Percentiles rank a stretch among this genome's conserved stretches.
These are phyloP conservation scores for Odontamblyopus lacepedii DNA, from an alignment of 2,797 vertebrate species.

Conservation along the genomic window DNA sequence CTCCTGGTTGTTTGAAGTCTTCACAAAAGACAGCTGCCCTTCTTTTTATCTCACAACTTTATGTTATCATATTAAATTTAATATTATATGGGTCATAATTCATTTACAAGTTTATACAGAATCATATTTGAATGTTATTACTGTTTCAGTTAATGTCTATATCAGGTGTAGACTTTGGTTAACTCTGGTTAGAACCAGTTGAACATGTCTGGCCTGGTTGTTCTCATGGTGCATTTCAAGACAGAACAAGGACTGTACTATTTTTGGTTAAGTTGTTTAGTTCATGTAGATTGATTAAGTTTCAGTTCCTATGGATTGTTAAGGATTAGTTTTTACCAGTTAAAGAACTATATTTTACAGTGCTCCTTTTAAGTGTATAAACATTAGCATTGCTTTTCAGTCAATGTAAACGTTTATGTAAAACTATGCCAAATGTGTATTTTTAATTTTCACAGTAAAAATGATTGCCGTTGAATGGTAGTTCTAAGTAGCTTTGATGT, in stretches of 20 bases:
- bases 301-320: neutral
- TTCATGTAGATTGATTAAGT: neutral
- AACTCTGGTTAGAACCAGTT: neutral
- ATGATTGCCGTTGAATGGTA: constrained; percentile 17
- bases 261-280: neutral
- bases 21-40: constrained; percentile 53
- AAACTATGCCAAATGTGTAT: neutral
- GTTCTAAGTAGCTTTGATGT: constrained; percentile 29
- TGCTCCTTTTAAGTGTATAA: neutral
- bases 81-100: neutral
- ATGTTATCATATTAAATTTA: neutral
- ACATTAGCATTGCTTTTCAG: neutral
- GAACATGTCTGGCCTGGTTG: neutral
- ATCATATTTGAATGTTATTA: neutral
- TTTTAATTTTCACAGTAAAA: constrained; percentile 1
- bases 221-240: neutral
- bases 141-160: neutral
- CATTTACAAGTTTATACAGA: neutral
- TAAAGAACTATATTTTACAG: neutral
- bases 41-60: neutral
- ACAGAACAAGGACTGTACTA: neutral
- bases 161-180: neutral
- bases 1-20: constrained; percentile 46
- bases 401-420: neutral
- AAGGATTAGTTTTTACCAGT: neutral